A percentile compares a stretch with the other conserved stretches of the same genome.
Conservation (phyloP, 2,797 vertebrate species). For the Peromyscus attwateri region DNA sequence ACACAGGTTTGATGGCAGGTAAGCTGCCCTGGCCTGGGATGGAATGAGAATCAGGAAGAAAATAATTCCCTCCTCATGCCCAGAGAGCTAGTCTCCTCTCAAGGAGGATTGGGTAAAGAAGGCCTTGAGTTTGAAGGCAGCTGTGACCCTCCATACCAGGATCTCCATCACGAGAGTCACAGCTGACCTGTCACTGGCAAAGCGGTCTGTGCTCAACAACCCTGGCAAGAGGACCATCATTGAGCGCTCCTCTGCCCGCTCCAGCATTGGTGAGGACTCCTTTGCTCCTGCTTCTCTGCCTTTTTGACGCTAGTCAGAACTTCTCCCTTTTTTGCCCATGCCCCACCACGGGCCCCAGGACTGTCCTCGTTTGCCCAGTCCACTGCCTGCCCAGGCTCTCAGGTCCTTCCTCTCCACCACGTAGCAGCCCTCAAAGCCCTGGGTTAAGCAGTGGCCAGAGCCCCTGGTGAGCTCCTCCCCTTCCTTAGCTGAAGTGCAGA, state of each 20-base stretch:
- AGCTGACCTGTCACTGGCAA: slow-evolving; percentile 96
- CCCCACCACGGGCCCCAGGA: not conserved
- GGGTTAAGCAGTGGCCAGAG: not conserved
- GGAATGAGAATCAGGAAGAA: not conserved
- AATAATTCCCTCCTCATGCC: not conserved
- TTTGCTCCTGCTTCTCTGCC: not conserved
- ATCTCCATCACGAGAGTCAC: slow-evolving; percentile 98
- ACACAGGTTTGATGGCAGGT: slow-evolving; percentile 98
- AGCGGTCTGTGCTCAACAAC: slow-evolving; percentile 96
- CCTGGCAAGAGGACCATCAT: slow-evolving; percentile 96
- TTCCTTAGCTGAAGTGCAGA: slow-evolving; percentile 95
- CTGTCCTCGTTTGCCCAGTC: not conserved
- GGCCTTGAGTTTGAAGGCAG: not conserved
- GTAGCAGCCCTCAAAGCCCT: not conserved
- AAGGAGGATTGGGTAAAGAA: not conserved
- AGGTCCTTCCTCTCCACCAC: not conserved
- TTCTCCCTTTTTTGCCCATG: not conserved
- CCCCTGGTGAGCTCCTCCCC: not conserved
- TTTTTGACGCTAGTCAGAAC: not conserved
- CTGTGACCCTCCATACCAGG: slow-evolving; percentile 82
- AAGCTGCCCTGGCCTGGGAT: slow-evolving; percentile 73
- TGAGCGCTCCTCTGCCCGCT: slow-evolving; percentile 96
- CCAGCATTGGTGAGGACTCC: slow-evolving; percentile 93
- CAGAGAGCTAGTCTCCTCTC: not conserved
- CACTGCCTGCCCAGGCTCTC: slow-evolving; percentile 26